Conservation (phyloP, 2,797 vertebrate genomes). For the Pseudopleuronectes americanus region DNA sequence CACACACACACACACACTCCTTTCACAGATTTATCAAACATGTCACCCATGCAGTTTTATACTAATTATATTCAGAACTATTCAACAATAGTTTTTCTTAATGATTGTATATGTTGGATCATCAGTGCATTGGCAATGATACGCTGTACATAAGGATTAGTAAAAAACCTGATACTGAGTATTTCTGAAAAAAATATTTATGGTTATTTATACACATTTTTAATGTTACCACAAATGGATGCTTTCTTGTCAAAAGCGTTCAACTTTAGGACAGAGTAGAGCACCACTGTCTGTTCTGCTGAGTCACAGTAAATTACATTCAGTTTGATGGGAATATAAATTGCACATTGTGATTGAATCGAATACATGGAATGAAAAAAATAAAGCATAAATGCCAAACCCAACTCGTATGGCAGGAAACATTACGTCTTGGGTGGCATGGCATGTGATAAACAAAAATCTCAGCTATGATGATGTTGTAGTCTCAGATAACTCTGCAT, state of each 20-base stretch:
- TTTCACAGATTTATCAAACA: constrained; percentile 41
- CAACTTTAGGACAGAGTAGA: constrained; percentile 55
- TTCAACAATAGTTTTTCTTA: neutral
- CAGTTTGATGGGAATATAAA: constrained; percentile 68
- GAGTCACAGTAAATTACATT: constrained; percentile 62
- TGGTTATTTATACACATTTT: constrained; percentile 59
- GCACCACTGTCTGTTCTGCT: constrained; percentile 27
- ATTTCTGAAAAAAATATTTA: constrained; percentile 66
- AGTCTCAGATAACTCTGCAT: constrained; percentile 61
- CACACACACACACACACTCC: constrained; percentile 18
- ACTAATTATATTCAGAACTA: constrained; percentile 18
- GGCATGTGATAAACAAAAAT: constrained; percentile 72
- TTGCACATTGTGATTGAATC: constrained; percentile 66
- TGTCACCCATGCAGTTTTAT: constrained; percentile 46
- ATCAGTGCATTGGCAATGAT: neutral
- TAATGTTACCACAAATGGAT: constrained; percentile 56
- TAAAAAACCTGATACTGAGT: constrained; percentile 31
- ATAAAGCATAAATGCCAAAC: constrained; percentile 69
- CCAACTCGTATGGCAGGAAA: constrained; percentile 54
- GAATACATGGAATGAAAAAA: constrained; percentile 67
- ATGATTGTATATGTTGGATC: constrained; percentile 25
- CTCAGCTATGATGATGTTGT: constrained; percentile 56
- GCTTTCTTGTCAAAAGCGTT: constrained; percentile 69
- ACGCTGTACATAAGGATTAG: constrained; percentile 18
- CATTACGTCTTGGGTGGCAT: constrained; percentile 73